Evolutionary conservation across 2,888 invertebrate species (phyloP), one percentile per base, ranked within the genome.

Genomic region (Sphaerophoria taeniata): DNA sequence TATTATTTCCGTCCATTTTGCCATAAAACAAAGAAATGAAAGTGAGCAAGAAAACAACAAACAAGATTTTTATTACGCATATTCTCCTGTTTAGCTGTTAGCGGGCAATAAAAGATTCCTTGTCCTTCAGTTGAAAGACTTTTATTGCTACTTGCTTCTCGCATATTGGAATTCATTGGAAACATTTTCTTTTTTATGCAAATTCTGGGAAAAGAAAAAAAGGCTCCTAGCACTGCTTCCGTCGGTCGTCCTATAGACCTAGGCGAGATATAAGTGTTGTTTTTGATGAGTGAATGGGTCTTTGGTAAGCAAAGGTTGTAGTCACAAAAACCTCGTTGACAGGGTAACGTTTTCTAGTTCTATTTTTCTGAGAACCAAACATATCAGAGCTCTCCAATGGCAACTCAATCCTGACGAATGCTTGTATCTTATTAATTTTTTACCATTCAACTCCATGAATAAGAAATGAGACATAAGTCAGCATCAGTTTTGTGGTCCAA

Each of bases 161-260:
- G 65, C 75, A 84, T 84, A 84, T 84, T 84, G 79, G 79, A 84
- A 84, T 75, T 49, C 60, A 24, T 24, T 79, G 67, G 53, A 67
- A 75, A 75, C 51, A 55, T 74, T 75, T 58, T 74, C 39, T 53
- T 51, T 69, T 49, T 45, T 53, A 79, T 83, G 70, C 39, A 79
- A 83, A 83, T 74, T 0, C 14, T 4, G 9, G 9, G 2, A 16
- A 14, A 4, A 0, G 47, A 47, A 47, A 6, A 6, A 58, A 2
- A 0, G 34, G 14, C 24, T 24, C 24, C 24, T 24, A 24, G 24
- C 24, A 24, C 24, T 2, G 24, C 24, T 24, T 24, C 24, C 24
- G 14, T 12, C 5, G n/a, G 14, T 12, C 5, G n/a, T n/a, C 45
- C 11, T 4, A 11, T 5, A 45, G 1, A 45, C 2, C 0, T 45